phyloP scores from a whole-genome alignment of 37 sponge, comb jelly and placozoan species.

The Crambe crambe region DNA sequence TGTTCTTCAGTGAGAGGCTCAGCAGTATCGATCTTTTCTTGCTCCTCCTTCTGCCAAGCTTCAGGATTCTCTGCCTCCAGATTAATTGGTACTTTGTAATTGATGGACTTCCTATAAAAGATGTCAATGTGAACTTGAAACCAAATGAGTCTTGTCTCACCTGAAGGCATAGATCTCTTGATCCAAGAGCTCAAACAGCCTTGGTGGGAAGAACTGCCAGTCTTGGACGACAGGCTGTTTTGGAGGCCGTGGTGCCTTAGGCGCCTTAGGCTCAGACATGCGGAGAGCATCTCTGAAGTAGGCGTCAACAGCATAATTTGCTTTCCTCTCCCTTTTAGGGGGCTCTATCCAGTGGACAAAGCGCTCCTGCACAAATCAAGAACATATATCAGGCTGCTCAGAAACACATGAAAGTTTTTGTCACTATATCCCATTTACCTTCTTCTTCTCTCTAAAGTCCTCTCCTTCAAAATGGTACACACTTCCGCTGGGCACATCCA shows the following conservation, averaged over 20 bases:
- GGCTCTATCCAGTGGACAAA: constrained; percentile 97
- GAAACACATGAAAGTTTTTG: background rate
- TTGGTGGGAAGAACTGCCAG: constrained; percentile 96
- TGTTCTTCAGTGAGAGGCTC: constrained; percentile 92
- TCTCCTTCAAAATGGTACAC: constrained; percentile 97
- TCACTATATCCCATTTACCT: constrained; percentile 48
- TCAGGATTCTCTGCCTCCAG: constrained; percentile 87
- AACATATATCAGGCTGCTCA: background rate
- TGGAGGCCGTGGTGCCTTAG: constrained; percentile 98
- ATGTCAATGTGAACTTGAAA: background rate
- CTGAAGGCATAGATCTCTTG: constrained; percentile 94
- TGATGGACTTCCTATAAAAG: background rate
- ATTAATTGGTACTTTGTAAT: constrained; percentile 80
- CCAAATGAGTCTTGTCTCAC: background rate
- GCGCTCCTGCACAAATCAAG: background rate
- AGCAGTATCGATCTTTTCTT: constrained; percentile 90
- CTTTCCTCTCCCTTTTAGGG: constrained; percentile 93
- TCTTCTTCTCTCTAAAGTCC: constrained; percentile 89
- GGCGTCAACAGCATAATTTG: constrained; percentile 98
- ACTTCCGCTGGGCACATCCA: constrained; percentile 87
- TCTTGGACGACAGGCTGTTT: constrained; percentile 98
- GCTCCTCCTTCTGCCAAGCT: constrained; percentile 85
- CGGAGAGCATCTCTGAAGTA: constrained; percentile 96
- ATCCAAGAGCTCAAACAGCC: constrained; percentile 94
- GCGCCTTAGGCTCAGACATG: constrained; percentile 90